Conservation (phyloP, 2,797 vertebrate genomes). For the Hipposideros larvatus region DNA sequence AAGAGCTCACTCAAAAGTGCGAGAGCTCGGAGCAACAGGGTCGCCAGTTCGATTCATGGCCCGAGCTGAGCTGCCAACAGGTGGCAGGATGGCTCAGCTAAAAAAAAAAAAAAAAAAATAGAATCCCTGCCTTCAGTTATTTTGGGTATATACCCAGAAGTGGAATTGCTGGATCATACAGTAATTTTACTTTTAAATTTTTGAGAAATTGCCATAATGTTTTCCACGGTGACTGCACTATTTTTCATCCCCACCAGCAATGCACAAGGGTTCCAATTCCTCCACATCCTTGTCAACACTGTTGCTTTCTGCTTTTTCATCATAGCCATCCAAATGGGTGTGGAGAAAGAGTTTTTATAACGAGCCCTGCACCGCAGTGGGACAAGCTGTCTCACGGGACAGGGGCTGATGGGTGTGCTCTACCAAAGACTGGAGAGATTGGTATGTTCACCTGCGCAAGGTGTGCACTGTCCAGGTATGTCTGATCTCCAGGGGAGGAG, state of each 20-base stretch:
- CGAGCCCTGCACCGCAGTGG: background rate
- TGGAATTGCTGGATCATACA: background rate
- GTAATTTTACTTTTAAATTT: background rate
- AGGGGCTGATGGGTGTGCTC: background rate
- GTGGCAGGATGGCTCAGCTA: too few relatives aligned
- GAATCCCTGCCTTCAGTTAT: background rate
- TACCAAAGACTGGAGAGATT: background rate
- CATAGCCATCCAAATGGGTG: background rate
- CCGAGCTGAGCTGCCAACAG: too few relatives aligned
- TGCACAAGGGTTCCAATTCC: background rate
- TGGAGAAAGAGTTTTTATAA: background rate
- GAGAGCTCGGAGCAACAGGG: too few relatives aligned
- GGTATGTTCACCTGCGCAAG: background rate
- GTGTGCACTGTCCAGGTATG: background rate
- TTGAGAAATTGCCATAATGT: background rate
- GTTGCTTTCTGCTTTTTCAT: background rate
- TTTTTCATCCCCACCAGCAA: background rate
- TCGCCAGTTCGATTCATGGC: too few relatives aligned
- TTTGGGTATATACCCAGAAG: background rate
- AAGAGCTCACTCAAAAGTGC: too few relatives aligned
- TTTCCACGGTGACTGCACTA: background rate
- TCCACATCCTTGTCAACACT: background rate
- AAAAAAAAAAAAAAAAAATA: background rate
- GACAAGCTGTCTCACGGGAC: background rate
- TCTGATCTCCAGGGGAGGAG: background rate